Conservation (phyloP, 2,113 vertebrate species). For the Erpornis zantholeuca region DNA sequence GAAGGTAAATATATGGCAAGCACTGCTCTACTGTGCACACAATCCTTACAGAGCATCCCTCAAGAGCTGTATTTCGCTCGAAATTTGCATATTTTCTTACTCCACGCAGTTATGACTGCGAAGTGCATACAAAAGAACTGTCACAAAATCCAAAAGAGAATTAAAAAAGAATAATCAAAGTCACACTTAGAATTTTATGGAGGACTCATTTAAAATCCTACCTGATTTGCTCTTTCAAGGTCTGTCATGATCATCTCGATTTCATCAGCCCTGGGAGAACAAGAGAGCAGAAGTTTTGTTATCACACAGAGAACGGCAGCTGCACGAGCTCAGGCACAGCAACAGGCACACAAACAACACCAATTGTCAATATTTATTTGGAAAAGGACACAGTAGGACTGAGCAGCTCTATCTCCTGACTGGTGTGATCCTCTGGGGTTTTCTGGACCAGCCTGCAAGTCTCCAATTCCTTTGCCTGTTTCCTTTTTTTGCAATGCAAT, state of each 20-base stretch:
- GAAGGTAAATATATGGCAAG: slow-evolving; percentile 7
- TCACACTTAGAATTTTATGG: neutral
- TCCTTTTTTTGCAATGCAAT: rapidly evolving
- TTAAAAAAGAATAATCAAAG: neutral
- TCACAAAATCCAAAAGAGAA: neutral
- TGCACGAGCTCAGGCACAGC: neutral
- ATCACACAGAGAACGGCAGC: neutral
- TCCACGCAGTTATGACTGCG: neutral
- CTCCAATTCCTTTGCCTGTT: neutral
- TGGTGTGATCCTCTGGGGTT: neutral
- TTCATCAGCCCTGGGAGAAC: slow-evolving; percentile 87
- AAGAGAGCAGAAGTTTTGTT: slow-evolving; percentile 38
- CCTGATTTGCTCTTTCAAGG: slow-evolving; percentile 98
- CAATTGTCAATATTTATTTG: neutral
- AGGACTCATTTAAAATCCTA: slow-evolving; percentile 59
- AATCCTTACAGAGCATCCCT: neutral
- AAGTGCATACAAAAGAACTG: neutral
- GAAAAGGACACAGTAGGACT: neutral
- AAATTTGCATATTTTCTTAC: slow-evolving; percentile 27
- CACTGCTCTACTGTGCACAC: neutral
- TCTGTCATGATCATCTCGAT: slow-evolving; percentile 99
- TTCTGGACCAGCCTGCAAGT: neutral
- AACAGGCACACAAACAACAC: neutral
- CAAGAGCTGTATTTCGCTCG: neutral
- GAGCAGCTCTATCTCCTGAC: neutral